Evolutionary conservation across 2,888 invertebrate species (phyloP).

Genomic region (Rhodophaea formosa): DNA sequence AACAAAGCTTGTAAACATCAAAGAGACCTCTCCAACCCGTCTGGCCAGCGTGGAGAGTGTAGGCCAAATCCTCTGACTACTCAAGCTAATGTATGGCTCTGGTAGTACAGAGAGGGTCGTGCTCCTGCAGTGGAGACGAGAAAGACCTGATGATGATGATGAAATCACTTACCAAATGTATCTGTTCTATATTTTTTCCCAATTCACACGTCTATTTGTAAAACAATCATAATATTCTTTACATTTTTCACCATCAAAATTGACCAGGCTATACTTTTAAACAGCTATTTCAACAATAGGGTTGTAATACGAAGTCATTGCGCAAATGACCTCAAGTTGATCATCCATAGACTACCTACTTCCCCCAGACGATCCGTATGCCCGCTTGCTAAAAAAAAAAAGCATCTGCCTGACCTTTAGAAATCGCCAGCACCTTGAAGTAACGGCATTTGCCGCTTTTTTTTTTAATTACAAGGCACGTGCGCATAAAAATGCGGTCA

Average conservation of each 20-base stretch:
- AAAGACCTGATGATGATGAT: too few species aligned
- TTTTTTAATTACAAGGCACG: conserved; percentile 29
- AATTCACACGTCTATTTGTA: too few species aligned
- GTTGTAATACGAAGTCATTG: neutral
- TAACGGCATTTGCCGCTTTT: conserved; percentile 34
- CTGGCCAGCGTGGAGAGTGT: too few species aligned
- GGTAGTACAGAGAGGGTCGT: too few species aligned
- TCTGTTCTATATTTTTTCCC: too few species aligned
- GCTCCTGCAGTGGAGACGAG: too few species aligned
- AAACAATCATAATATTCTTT: neutral
- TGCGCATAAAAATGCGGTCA: conserved; percentile 43
- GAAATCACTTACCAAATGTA: too few species aligned
- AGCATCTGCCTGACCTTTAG: conserved; percentile 68
- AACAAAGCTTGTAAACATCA: too few species aligned
- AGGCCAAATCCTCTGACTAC: too few species aligned
- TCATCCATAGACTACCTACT: conserved; percentile 23
- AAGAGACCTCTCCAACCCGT: too few species aligned
- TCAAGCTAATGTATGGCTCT: too few species aligned
- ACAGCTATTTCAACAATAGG: neutral
- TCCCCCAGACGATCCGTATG: neutral
- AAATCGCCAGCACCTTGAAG: conserved; percentile 46
- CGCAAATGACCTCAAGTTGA: neutral
- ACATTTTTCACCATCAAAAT: neutral
- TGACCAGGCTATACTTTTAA: conserved; percentile 23
- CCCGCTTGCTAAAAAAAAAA: conserved; percentile 11